Evolutionary conservation across 2,888 invertebrate genomes (phyloP).

Genomic region (Lumbricus terrestris): DNA sequence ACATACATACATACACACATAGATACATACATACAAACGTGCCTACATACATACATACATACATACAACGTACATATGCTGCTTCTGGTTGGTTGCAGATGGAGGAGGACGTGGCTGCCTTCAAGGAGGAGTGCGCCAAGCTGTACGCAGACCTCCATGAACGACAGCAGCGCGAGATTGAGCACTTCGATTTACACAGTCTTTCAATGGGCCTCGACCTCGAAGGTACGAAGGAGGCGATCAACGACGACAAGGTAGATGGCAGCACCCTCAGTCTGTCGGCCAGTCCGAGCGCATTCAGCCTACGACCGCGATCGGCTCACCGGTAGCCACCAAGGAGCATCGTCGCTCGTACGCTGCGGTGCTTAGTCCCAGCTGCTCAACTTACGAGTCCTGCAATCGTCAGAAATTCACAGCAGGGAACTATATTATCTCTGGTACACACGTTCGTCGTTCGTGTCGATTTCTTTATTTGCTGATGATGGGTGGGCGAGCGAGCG

Average conservation of each 20-base stretch:
- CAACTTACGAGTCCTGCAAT: neutral
- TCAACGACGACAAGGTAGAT: slow-evolving; percentile 77
- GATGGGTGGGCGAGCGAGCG: neutral
- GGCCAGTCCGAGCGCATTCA: slow-evolving; percentile 67
- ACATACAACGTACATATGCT: no score
- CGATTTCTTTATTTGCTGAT: neutral
- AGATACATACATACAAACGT: no score
- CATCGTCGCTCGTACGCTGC: no score
- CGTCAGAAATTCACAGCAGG: neutral
- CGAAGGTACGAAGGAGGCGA: slow-evolving; percentile 85
- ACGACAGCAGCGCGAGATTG: slow-evolving; percentile 83
- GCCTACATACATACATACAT: no score
- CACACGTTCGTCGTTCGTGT: slow-evolving; percentile 5
- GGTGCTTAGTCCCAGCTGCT: neutral
- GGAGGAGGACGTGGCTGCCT: slow-evolving; percentile 87
- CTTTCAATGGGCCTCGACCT: slow-evolving; percentile 87
- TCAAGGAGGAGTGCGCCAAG: slow-evolving; percentile 86
- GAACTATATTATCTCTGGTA: neutral
- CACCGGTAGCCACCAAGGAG: slow-evolving; percentile 15
- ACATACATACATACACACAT: no score
- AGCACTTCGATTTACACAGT: slow-evolving; percentile 92
- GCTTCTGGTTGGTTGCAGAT: slow-evolving; percentile 67
- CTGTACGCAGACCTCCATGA: slow-evolving; percentile 84
- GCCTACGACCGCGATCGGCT: neutral
- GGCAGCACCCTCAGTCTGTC: slow-evolving; percentile 89